These are phyloP conservation scores for Ectobius pallidus DNA, from an alignment of 2,888 invertebrate species.

Conservation along the genomic window DNA sequence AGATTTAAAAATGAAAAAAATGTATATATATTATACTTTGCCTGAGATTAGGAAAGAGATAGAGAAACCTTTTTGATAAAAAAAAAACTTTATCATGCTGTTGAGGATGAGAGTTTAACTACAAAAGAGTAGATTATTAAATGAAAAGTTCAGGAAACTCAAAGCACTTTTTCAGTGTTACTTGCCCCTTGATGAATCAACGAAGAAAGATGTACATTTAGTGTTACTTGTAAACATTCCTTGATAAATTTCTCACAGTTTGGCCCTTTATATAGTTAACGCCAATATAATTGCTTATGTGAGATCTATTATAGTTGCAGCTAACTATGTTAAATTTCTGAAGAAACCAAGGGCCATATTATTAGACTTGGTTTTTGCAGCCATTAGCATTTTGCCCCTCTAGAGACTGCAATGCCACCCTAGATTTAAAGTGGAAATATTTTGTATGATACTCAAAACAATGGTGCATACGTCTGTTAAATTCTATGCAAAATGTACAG, in stretches of 20 bases:
- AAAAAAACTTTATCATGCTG: slow-evolving; percentile 47
- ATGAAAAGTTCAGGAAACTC: slow-evolving; percentile 45
- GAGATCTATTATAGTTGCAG: slow-evolving; percentile 46
- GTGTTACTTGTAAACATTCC: slow-evolving; percentile 47
- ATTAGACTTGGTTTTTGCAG: slow-evolving; percentile 42
- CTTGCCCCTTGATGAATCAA: slow-evolving; percentile 46
- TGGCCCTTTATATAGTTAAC: slow-evolving; percentile 45
- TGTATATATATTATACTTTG: slow-evolving; percentile 47
- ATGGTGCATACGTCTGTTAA: slow-evolving; percentile 47
- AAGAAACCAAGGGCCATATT: slow-evolving; percentile 38
- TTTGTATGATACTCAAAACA: slow-evolving; percentile 47
- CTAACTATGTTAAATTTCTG: slow-evolving; percentile 43
- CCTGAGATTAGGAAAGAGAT: slow-evolving; percentile 48
- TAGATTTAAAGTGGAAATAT: slow-evolving; percentile 44
- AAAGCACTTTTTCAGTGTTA: slow-evolving; percentile 46
- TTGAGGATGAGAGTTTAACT: slow-evolving; percentile 47
- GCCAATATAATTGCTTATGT: slow-evolving; percentile 46
- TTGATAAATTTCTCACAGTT: slow-evolving; percentile 45
- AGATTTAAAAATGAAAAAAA: slow-evolving; percentile 45
- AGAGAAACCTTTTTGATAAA: slow-evolving; percentile 47
- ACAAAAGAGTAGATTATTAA: slow-evolving; percentile 46
- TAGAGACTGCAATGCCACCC: slow-evolving; percentile 43
- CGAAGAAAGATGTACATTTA: slow-evolving; percentile 46
- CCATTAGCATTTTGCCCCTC: slow-evolving; percentile 43
- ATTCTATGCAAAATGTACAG: slow-evolving; percentile 45